Percentiles rank a stretch among this genome's conserved stretches.
These are phyloP conservation scores for Tachuris rubrigastra DNA, from an alignment of 2,113 vertebrate genomes.

Conservation along the genomic window DNA sequence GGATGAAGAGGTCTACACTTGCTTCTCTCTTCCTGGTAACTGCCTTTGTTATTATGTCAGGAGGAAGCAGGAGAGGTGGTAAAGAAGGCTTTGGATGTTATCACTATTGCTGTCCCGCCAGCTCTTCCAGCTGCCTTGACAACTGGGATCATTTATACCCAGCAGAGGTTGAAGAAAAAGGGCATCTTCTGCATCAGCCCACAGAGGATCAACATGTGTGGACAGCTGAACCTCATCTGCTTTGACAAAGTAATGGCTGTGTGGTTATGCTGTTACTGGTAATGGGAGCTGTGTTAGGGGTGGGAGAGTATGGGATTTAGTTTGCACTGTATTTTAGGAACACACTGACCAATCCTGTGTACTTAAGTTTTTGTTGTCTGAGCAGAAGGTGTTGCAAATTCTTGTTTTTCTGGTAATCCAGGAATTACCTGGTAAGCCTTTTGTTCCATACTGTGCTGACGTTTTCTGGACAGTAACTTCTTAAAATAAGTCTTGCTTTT, in stretches of 20 bases:
- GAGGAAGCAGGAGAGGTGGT: constrained; percentile 69
- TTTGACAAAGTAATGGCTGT: constrained; percentile 78
- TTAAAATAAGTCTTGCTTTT: not conserved
- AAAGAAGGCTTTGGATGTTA: constrained; percentile 78
- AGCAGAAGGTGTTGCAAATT: not conserved
- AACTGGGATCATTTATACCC: constrained; percentile 80
- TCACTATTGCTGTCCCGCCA: constrained; percentile 81
- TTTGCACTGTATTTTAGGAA: not conserved
- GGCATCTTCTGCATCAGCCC: constrained; percentile 83
- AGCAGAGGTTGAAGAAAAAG: constrained; percentile 75
- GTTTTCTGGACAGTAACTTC: not conserved
- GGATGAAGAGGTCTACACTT: not conserved
- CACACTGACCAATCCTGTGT: not conserved
- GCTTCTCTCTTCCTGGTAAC: not conserved
- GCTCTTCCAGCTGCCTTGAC: constrained; percentile 80
- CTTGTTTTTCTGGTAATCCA: not conserved
- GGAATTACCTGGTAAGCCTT: not conserved
- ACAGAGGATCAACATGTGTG: constrained; percentile 81
- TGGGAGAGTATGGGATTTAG: not conserved
- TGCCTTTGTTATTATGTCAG: constrained; percentile 35
- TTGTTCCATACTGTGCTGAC: not conserved
- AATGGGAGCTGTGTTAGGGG: not conserved
- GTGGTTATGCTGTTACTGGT: not conserved
- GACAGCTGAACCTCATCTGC: constrained; percentile 80
- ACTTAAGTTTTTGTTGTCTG: not conserved